Evolutionary conservation across 2,113 vertebrate genomes (phyloP), one percentile per base, ranked within the genome.

Genomic region (Saguinus imperator): DNA sequence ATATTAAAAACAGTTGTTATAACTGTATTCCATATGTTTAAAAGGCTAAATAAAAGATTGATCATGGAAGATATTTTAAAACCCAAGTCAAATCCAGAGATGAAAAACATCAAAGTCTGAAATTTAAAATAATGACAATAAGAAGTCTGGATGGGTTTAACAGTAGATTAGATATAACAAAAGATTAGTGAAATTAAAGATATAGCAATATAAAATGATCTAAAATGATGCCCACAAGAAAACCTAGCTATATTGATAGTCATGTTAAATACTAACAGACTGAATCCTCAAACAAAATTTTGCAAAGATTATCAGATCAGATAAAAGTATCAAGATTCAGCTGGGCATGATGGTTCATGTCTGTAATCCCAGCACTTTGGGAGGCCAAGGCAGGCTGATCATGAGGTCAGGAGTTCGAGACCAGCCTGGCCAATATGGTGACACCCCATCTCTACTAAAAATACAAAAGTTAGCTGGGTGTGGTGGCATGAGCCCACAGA

Each of bases 141-240:
- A 35, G 40, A 80, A 81, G 58, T 25, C 18, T 58, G 7, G 43
- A 40, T 77, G 20, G 40, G 20, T 77, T 84, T 68, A 84, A 93
- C 75, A 55, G 18, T 32, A 90, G 45, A 94, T 91, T 86, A 81
- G 64, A 81, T 58, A 29, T n/a, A 29, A 13, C 37, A 77, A 40
- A 82, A 64, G 12, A 89, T 68, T 35, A 68, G 66, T n/a, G 17
- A 85, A 84, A 68, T 50, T 58, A 23, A 77, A 68, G 70, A 58
- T 61, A 68, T 10, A 70, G 64, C 81, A 84, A 79, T 43, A 70
- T 4, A 83, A 89, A 61, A 25, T n/a, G 37, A 84, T 76, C 10
- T 40, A 50, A 80, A 91, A 68, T 64, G 12, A 93, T 90, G 89
- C 50, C 4, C 52, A 73, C 32, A 76, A 92, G 66, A 94, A 96